Percentiles rank a stretch among this genome's conserved stretches.
phyloP scores from a whole-genome alignment of 2,113 vertebrate species.

The Macquaria ambigua region DNA sequence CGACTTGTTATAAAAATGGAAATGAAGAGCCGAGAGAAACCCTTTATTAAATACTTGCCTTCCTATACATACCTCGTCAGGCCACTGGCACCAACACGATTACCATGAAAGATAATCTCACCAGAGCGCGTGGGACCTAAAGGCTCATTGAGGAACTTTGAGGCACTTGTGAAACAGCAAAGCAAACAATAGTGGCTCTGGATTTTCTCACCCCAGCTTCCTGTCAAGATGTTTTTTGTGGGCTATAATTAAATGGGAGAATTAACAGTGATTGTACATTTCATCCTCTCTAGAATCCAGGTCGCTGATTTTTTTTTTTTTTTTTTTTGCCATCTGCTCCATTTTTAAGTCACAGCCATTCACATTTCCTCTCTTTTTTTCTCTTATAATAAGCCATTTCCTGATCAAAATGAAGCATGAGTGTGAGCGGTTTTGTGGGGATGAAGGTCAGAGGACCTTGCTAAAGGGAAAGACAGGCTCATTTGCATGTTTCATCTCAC shows the following conservation, averaged over 20 bases:
- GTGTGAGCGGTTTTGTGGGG: slow-evolving; percentile 35
- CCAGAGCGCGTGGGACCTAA: slow-evolving; percentile 39
- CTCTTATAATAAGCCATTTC: slow-evolving; percentile 50
- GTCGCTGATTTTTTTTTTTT: background rate
- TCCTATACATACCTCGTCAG: slow-evolving; percentile 53
- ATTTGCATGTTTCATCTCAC: slow-evolving; percentile 74
- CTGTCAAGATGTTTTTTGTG: slow-evolving; percentile 49
- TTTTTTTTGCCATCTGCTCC: slow-evolving; percentile 22
- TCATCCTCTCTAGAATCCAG: slow-evolving; percentile 52
- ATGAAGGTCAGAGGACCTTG: slow-evolving; percentile 67
- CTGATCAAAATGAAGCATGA: slow-evolving; percentile 46
- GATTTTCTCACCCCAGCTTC: slow-evolving; percentile 45
- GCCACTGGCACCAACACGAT: slow-evolving; percentile 60
- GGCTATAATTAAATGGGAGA: slow-evolving; percentile 72
- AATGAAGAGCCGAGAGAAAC: slow-evolving; percentile 68
- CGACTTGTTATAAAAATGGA: slow-evolving; percentile 79
- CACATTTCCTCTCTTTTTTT: background rate
- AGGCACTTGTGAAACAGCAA: slow-evolving; percentile 32
- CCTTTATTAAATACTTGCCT: slow-evolving; percentile 70
- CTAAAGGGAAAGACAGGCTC: slow-evolving; percentile 46
- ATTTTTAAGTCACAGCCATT: slow-evolving; percentile 36
- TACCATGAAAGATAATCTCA: slow-evolving; percentile 62
- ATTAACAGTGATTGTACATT: slow-evolving; percentile 65
- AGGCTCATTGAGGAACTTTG: slow-evolving; percentile 32
- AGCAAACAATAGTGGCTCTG: slow-evolving; percentile 39